Percentiles rank a stretch among this genome's conserved stretches.
phyloP scores from a whole-genome alignment of 2,888 invertebrate genomes.

The Catonia carolina region DNA sequence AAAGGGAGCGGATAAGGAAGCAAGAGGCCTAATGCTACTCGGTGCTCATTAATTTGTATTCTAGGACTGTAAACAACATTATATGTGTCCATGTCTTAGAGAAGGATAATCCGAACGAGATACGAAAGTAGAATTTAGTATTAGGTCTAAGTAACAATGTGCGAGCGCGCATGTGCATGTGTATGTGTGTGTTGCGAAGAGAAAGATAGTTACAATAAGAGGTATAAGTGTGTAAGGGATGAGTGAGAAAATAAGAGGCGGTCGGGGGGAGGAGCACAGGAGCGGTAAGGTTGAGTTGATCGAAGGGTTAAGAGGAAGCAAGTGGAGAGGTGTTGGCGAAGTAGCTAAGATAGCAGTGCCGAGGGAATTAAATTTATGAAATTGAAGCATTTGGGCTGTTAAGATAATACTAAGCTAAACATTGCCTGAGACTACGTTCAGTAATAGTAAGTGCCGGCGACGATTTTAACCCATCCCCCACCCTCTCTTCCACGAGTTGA shows the following conservation, averaged over 20 bases:
- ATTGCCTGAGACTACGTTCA: background rate
- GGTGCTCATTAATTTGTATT: constrained; percentile 12
- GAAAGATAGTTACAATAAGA: too few relatives aligned
- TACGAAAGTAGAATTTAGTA: constrained; percentile 15
- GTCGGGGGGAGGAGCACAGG: background rate
- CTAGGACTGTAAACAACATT: constrained; percentile 12
- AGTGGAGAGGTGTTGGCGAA: too few relatives aligned
- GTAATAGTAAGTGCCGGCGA: too few relatives aligned
- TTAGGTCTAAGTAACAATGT: background rate
- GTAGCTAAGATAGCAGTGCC: background rate
- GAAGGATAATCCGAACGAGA: constrained; percentile 10
- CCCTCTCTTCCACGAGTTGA: too few relatives aligned
- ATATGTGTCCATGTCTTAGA: constrained; percentile 13
- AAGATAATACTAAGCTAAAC: constrained; percentile 12
- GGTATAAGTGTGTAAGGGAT: background rate
- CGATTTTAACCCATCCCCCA: too few relatives aligned
- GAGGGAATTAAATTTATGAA: constrained; percentile 15
- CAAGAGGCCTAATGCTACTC: background rate
- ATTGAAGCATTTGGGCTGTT: constrained; percentile 10
- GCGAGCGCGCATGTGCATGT: too few relatives aligned
- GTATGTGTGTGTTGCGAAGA: too few relatives aligned
- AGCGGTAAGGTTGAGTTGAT: too few relatives aligned
- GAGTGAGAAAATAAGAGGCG: constrained; percentile 1
- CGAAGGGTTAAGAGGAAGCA: too few relatives aligned
- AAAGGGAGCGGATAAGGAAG: background rate